phyloP scores from a whole-genome alignment of 2,113 vertebrate genomes.

The Rhabdomys dilectus region DNA sequence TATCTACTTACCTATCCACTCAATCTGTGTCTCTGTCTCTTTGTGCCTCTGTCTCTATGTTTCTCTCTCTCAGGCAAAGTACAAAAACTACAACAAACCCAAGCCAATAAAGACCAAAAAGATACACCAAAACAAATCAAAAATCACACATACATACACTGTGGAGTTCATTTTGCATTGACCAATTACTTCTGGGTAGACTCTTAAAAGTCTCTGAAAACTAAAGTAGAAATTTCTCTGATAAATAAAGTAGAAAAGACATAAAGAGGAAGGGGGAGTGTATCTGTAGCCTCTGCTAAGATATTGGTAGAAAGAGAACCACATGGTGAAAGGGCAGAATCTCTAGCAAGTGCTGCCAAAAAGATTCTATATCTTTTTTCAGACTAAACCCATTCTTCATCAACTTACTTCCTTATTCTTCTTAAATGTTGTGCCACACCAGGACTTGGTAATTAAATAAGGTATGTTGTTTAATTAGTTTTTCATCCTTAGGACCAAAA shows the following conservation, averaged over 20 bases:
- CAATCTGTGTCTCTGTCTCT: neutral
- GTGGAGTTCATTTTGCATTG: neutral
- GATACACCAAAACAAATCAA: neutral
- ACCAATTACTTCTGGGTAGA: neutral
- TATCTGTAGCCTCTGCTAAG: too few species aligned
- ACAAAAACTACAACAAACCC: neutral
- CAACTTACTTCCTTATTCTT: neutral
- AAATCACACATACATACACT: neutral
- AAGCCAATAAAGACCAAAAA: neutral
- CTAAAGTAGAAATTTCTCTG: too few species aligned
- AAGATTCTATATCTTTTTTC: neutral
- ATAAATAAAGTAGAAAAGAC: neutral
- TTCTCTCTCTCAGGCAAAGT: neutral
- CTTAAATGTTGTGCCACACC: neutral
- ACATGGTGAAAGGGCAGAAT: neutral
- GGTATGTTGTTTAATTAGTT: neutral
- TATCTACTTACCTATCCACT: neutral
- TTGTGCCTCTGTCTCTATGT: too few species aligned
- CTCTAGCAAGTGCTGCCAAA: neutral
- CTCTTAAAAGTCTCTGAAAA: neutral
- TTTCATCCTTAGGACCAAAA: neutral
- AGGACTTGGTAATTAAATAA: neutral
- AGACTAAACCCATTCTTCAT: neutral
- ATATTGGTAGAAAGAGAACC: too few species aligned
- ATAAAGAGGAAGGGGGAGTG: neutral